Base-by-base conservation (phyloP, 2,888 invertebrate species). In the Heliconius ismenius region DNA sequence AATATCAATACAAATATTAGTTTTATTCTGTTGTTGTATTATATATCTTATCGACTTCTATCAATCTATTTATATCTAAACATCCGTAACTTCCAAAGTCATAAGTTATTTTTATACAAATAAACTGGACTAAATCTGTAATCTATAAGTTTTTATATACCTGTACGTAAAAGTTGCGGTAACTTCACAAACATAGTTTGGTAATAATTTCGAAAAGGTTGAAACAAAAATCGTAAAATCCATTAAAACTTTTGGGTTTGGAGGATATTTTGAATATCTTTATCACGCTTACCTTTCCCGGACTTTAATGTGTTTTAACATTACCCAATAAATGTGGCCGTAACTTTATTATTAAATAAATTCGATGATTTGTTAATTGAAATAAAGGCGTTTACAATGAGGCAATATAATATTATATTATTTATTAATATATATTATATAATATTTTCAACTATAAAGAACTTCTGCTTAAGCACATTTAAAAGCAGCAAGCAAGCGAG, bases 211-310 rank as follows among this genome's bases (percentile, higher is more conserved):
- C 21, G 32, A 73, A 76, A 63, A 76, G 78, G 76, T 80, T 36
- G 32, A 70, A 78, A 68, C 77, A 67, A 76, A 64, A 78, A 77
- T 74, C 78, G 79, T 69, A 32, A 78, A 80, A 79, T 79, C 79
- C 78, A 78, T 79, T 80, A 79, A 79, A 81, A 80, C 70, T 81
- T 79, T 68, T 49, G 62, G 77, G 75, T 58, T 73, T 58, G 73
- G 70, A 32, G 69, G 82, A 63, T 65, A 58, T 76, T 76, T 67
- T 64, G 58, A 74, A 26, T 69, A 64, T 75, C 39, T 43, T 73
- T 70, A 54, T 70, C 32, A 10, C 54, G n/a, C 58, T 58, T 58
- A 70, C n/a, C 70, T 70, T 58, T 58, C 24, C 15, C n/a, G 32
- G 32, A 58, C 32, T 70, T 58, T 70, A 58, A 58, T 36, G 58